Evolutionary conservation across 1,140 invertebrate species (phyloP).

Genomic region (Papilio polytes): DNA sequence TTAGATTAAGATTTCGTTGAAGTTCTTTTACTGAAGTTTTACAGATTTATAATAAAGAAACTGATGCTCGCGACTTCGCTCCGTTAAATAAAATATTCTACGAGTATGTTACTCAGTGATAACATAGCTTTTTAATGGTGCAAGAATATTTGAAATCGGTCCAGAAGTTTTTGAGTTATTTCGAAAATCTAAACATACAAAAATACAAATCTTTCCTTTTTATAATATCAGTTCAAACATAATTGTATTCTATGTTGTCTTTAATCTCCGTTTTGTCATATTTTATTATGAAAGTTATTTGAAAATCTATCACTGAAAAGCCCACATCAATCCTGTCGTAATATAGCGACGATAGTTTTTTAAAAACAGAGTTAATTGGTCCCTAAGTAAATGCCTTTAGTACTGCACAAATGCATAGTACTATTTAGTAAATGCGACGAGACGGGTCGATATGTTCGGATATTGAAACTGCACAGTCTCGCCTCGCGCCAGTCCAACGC

Average conservation of each 20-base stretch:
- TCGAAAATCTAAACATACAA: no score
- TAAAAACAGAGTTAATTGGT: background rate
- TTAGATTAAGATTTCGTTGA: background rate
- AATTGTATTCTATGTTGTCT: no score
- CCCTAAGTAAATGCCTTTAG: background rate
- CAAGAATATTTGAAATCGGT: no score
- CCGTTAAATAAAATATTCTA: no score
- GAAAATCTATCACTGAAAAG: background rate
- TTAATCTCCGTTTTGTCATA: background rate
- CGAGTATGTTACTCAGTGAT: no score
- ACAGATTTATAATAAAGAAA: background rate
- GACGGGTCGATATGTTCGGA: slow-evolving; percentile 36
- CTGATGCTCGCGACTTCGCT: no score
- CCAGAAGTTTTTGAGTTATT: no score
- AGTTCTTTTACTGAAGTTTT: background rate
- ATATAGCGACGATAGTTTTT: background rate
- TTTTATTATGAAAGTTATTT: background rate
- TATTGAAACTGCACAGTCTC: slow-evolving; percentile 37
- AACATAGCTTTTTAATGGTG: no score
- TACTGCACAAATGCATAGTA: slow-evolving; percentile 20
- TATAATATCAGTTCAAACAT: no score
- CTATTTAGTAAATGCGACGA: background rate
- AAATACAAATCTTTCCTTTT: no score
- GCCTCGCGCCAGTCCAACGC: slow-evolving; percentile 58
- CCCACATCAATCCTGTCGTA: background rate